Evolutionary conservation across 2,113 vertebrate genomes (phyloP).

Genomic region (Urocitellus parryii): DNA sequence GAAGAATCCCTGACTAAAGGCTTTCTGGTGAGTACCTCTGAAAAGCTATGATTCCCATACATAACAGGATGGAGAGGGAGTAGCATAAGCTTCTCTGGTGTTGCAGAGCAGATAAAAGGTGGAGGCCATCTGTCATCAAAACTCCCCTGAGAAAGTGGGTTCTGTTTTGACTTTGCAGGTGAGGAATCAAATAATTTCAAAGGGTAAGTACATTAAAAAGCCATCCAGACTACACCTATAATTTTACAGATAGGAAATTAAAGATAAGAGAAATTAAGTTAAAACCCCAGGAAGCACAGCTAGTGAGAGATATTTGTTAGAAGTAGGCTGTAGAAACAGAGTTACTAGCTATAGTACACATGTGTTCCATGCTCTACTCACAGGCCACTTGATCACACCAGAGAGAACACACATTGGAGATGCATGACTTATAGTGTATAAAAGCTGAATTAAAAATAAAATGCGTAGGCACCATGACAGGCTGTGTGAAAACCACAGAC

Average conservation of each 20-base stretch:
- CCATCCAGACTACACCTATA: not conserved
- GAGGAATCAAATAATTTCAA: slow-evolving; percentile 61
- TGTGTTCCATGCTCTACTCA: not conserved
- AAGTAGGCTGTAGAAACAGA: not conserved
- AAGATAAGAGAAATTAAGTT: not conserved
- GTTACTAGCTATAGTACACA: not conserved
- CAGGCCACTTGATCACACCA: not conserved
- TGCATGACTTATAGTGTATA: not conserved
- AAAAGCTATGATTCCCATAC: slow-evolving; percentile 57
- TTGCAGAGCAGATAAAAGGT: slow-evolving; percentile 57
- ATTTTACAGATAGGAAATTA: slow-evolving; percentile 4
- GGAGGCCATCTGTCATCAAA: slow-evolving; percentile 44
- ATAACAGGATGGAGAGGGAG: slow-evolving; percentile 44
- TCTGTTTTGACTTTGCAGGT: slow-evolving; percentile 23
- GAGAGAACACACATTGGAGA: not conserved
- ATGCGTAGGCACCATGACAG: not conserved
- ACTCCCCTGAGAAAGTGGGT: not conserved
- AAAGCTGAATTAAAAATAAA: not conserved
- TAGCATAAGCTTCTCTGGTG: slow-evolving; percentile 13
- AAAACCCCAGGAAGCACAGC: not conserved
- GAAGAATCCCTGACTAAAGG: slow-evolving; percentile 72
- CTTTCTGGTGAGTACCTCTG: slow-evolving; percentile 71
- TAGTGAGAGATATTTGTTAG: not conserved
- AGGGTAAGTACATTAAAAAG: slow-evolving; percentile 55
- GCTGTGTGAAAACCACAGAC: not conserved